These are phyloP conservation scores for Abrostola tripartita DNA, from an alignment of 2,888 invertebrate species.

Conservation along the genomic window DNA sequence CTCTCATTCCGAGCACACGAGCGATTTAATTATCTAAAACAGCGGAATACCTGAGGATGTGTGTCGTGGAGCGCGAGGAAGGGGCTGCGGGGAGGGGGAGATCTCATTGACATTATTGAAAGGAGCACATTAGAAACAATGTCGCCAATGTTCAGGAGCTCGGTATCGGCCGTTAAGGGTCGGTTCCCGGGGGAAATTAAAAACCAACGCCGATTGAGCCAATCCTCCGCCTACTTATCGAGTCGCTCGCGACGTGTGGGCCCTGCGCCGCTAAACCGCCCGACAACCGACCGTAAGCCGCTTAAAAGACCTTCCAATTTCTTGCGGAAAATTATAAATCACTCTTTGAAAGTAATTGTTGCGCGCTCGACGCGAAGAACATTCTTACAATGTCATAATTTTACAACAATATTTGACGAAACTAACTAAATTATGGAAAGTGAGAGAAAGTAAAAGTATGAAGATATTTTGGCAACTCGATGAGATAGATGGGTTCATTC, in stretches of 20 bases:
- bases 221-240: conserved; percentile 58
- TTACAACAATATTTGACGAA: conserved; percentile 7
- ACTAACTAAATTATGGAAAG: not conserved
- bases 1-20: conserved; percentile 33
- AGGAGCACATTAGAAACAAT: conserved; percentile 61
- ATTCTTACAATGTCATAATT: not conserved
- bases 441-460: conserved; percentile 3
- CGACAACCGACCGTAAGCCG: conserved; percentile 46
- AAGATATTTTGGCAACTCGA: conserved; percentile 11
- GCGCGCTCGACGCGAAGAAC: conserved; percentile 2
- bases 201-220: conserved; percentile 54
- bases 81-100: conserved; percentile 1
- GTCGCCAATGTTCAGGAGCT: conserved; percentile 50
- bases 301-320: conserved; percentile 55
- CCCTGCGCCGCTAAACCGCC: conserved; percentile 25
- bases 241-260: conserved; percentile 43
- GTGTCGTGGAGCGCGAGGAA: not conserved
- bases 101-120: conserved; percentile 53
- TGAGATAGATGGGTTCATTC: conserved; percentile 41
- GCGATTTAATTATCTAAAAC: conserved; percentile 39
- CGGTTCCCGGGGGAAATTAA: conserved; percentile 67
- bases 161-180: conserved; percentile 54
- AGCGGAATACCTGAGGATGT: conserved; percentile 18
- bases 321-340: conserved; percentile 44
- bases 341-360: conserved; percentile 34